Percentiles rank a stretch among this genome's conserved stretches.
phyloP scores from a whole-genome alignment of 2,888 invertebrate genomes.

The Osedax fenrisi region DNA sequence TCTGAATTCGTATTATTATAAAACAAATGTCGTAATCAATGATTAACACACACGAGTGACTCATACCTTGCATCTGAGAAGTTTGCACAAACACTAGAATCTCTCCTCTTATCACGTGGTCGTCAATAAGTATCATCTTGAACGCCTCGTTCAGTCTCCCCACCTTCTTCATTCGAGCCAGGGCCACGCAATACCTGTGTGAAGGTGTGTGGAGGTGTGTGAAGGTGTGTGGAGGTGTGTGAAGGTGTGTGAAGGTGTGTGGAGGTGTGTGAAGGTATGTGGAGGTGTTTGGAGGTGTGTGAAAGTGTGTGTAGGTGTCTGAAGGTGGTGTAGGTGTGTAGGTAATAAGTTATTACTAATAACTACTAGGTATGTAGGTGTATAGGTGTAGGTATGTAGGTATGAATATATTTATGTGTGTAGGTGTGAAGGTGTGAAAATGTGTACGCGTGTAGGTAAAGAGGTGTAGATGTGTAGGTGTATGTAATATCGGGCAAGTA shows the following conservation, averaged over 20 bases:
- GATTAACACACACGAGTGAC: too few species aligned
- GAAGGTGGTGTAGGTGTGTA: neutral
- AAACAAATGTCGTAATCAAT: too few species aligned
- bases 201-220: neutral
- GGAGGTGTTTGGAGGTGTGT: neutral
- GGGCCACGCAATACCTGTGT: slow-evolving; percentile 39
- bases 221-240: neutral
- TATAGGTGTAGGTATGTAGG: neutral
- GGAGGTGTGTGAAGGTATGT: neutral
- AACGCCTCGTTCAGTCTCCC: slow-evolving; percentile 39
- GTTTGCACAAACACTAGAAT: slow-evolving; percentile 43
- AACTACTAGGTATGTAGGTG: neutral
- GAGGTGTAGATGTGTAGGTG: neutral
- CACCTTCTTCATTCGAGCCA: slow-evolving; percentile 40
- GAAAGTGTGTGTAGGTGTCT: neutral
- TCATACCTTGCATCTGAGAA: too few species aligned
- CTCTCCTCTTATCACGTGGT: slow-evolving; percentile 37
- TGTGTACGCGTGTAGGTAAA: neutral
- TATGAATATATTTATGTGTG: neutral
- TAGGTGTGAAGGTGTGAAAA: neutral
- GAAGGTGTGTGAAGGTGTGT: neutral
- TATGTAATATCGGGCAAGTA: too few species aligned
- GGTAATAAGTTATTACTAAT: neutral
- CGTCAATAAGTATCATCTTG: slow-evolving; percentile 24
- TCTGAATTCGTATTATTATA: too few species aligned